Evolutionary conservation across 2,797 vertebrate genomes (phyloP).

Genomic region (Sebastes hubbsi): DNA sequence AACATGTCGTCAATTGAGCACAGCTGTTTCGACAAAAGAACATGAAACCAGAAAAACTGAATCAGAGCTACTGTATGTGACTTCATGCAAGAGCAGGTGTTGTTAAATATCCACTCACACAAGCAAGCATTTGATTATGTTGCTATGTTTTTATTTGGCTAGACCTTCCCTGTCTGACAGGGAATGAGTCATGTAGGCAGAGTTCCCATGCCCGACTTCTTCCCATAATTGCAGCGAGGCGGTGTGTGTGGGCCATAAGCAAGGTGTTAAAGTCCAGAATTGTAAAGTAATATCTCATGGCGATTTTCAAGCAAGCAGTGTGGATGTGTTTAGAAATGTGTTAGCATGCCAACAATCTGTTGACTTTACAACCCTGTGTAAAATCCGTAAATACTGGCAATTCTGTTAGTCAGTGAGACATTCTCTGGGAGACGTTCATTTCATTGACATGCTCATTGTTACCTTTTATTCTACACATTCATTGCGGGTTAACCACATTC

Average conservation of each 20-base stretch:
- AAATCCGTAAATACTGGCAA: neutral
- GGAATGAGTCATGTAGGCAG: constrained; percentile 58
- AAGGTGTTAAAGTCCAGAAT: constrained; percentile 60
- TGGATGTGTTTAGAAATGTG: neutral
- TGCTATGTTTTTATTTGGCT: constrained; percentile 47
- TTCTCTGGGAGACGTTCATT: neutral
- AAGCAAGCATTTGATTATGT: constrained; percentile 10
- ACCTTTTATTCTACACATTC: neutral
- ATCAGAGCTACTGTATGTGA: constrained; percentile 11
- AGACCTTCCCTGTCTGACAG: constrained; percentile 43
- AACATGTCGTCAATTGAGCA: neutral
- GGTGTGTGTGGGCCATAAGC: neutral
- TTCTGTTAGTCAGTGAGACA: neutral
- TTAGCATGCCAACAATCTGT: constrained; percentile 13
- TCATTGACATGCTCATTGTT: constrained; percentile 1
- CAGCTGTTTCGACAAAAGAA: neutral
- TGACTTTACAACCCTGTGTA: constrained; percentile 7
- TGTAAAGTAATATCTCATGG: constrained; percentile 34
- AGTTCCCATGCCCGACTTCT: constrained; percentile 43
- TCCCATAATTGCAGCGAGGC: neutral
- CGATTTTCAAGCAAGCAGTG: constrained; percentile 12
- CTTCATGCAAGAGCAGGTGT: constrained; percentile 48
- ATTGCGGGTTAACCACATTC: constrained; percentile 40
- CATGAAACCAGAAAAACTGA: neutral
- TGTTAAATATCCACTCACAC: neutral